Evolutionary conservation across 2,113 vertebrate species (phyloP).

Genomic region (Oncorhynchus nerka): DNA sequence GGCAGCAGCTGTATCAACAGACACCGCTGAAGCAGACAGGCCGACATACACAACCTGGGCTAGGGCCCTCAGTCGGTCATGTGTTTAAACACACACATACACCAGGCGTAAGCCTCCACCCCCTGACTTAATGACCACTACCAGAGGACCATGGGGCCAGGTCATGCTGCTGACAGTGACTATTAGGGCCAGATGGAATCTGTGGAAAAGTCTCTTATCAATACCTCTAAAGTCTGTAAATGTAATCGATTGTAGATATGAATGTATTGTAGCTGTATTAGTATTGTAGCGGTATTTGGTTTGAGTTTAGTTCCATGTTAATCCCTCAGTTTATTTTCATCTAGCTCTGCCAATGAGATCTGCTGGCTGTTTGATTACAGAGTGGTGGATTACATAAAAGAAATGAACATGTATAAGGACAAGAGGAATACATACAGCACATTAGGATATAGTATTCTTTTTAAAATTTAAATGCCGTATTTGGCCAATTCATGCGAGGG

Average conservation of each 20-base stretch:
- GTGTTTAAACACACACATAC: background rate
- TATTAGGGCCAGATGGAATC: background rate
- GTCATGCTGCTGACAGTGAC: too few species aligned
- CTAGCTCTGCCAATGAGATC: background rate
- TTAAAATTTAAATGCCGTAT: background rate
- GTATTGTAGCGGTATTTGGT: too few species aligned
- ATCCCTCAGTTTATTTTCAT: too few species aligned
- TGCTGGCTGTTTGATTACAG: slow-evolving; percentile 17
- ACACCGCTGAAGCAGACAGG: background rate
- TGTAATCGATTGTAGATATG: too few species aligned
- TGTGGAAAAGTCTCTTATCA: background rate
- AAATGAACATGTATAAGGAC: background rate
- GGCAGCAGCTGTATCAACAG: slow-evolving; percentile 27
- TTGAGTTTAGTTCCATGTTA: too few species aligned
- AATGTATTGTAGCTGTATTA: too few species aligned
- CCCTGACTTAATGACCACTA: background rate
- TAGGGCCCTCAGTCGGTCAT: too few species aligned
- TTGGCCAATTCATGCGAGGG: slow-evolving; percentile 10
- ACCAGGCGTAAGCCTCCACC: background rate
- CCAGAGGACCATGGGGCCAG: background rate
- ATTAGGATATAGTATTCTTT: slow-evolving; percentile 24
- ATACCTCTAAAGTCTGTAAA: background rate
- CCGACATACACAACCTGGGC: background rate
- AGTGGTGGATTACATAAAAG: slow-evolving; percentile 1
- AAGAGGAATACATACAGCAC: slow-evolving; percentile 35